Conservation (phyloP, 2,113 vertebrate genomes). For the Macquaria ambigua region DNA sequence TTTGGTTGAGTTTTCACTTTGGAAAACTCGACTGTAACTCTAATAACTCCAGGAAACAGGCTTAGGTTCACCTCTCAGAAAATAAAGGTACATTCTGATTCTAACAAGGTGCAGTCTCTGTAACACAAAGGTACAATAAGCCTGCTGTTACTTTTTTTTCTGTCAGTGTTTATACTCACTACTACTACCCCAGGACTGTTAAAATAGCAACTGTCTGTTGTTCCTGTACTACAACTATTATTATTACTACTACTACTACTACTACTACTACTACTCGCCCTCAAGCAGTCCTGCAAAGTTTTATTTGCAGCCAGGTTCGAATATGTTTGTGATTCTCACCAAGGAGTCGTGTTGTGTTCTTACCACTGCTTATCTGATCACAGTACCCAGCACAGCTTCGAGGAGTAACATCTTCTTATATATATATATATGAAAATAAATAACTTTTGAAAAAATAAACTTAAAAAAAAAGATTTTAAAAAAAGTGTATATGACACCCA, state of each 20-base stretch:
- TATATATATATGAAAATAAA: conserved; percentile 42
- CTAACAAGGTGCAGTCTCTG: conserved; percentile 44
- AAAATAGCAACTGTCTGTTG: conserved; percentile 71
- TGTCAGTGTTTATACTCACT: conserved; percentile 39
- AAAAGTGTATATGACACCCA: conserved; percentile 57
- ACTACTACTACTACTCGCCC: conserved; percentile 48
- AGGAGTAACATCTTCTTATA: conserved; percentile 72
- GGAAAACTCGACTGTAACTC: conserved; percentile 39
- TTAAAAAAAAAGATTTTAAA: conserved; percentile 32
- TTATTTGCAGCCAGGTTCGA: conserved; percentile 86
- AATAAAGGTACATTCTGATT: conserved; percentile 31
- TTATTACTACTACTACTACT: conserved; percentile 13
- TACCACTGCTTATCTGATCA: conserved; percentile 76
- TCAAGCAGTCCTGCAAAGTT: conserved; percentile 85
- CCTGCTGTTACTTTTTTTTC: conserved; percentile 26
- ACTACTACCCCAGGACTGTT: conserved; percentile 75
- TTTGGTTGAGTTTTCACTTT: conserved; percentile 62
- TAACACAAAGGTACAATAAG: conserved; percentile 29
- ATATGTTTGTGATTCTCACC: conserved; percentile 80
- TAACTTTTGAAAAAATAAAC: conserved; percentile 46
- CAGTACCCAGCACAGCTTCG: conserved; percentile 80
- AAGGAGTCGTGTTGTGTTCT: conserved; percentile 81
- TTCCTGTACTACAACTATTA: conserved; percentile 35
- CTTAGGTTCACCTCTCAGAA: conserved; percentile 45
- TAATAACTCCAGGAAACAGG: conserved; percentile 59